Evolutionary conservation across 2,113 vertebrate species (phyloP).

Genomic region (Perccottus glenii): DNA sequence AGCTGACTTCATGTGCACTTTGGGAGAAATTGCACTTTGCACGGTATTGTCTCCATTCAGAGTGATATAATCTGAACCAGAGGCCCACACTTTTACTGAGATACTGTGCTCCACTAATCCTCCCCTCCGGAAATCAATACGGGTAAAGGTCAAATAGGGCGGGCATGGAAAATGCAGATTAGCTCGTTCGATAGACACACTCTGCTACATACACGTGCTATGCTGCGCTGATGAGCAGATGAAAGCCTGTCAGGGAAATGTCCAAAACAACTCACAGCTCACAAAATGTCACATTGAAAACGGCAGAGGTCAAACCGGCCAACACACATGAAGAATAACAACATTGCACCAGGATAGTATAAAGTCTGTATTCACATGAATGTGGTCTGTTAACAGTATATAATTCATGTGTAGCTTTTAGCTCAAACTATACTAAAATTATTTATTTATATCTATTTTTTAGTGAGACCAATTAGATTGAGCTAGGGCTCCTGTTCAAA

Average conservation of each 20-base stretch:
- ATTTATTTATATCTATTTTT: no score
- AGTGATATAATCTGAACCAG: conserved; percentile 13
- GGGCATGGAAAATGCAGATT: conserved; percentile 60
- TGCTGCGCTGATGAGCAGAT: conserved; percentile 9
- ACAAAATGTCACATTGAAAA: conserved; percentile 5
- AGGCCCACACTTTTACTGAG: conserved; percentile 17
- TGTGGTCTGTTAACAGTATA: no score
- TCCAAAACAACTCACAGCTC: not conserved
- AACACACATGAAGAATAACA: not conserved
- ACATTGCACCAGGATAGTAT: not conserved
- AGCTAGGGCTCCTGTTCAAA: no score
- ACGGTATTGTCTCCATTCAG: not conserved
- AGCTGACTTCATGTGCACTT: not conserved
- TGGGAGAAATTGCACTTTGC: not conserved
- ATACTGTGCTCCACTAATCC: conserved; percentile 50
- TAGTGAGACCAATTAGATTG: no score
- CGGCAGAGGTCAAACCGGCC: not conserved
- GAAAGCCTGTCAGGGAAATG: conserved; percentile 1
- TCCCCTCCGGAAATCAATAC: conserved; percentile 58
- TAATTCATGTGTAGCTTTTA: no score
- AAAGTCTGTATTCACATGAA: no score
- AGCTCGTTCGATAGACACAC: conserved; percentile 50
- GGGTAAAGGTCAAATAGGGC: conserved; percentile 58
- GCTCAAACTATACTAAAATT: no score
- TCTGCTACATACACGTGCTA: conserved; percentile 28